Conservation (phyloP, 2,888 invertebrate species). For the Ectropis crepuscularia region DNA sequence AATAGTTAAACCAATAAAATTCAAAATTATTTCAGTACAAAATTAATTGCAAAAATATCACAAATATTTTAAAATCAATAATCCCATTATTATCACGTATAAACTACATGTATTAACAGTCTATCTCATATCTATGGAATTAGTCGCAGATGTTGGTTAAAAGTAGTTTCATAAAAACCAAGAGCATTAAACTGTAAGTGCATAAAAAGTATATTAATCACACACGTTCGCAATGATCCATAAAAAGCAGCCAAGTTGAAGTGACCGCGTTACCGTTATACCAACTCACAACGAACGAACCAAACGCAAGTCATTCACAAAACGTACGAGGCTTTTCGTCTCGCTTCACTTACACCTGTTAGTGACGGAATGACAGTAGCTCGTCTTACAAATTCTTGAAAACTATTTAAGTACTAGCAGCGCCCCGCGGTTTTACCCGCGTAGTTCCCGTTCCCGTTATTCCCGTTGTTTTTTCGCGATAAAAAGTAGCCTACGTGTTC, state of each 20-base stretch:
- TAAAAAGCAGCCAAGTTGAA: constrained; percentile 21
- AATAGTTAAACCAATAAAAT: too few relatives aligned
- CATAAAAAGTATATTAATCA: constrained; percentile 24
- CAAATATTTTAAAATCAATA: too few relatives aligned
- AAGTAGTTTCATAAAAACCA: constrained; percentile 10
- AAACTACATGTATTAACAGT: too few relatives aligned
- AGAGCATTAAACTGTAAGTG: constrained; percentile 32
- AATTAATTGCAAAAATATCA: too few relatives aligned
- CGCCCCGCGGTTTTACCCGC: too few relatives aligned
- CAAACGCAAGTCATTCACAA: constrained; percentile 18
- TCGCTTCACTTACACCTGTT: background rate
- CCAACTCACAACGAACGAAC: constrained; percentile 20
- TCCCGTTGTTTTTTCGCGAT: too few relatives aligned
- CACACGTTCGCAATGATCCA: constrained; percentile 19
- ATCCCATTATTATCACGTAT: too few relatives aligned
- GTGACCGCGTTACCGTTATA: constrained; percentile 33
- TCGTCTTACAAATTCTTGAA: background rate
- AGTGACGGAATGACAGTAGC: background rate
- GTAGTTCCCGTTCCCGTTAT: too few relatives aligned
- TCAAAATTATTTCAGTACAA: too few relatives aligned
- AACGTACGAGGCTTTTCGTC: background rate
- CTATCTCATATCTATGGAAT: too few relatives aligned
- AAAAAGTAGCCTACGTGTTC: too few relatives aligned
- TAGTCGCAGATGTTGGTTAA: too few relatives aligned
- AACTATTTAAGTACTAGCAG: background rate